Percentiles rank a stretch among this genome's conserved stretches.
Conservation (phyloP, 2,797 vertebrate genomes). For the Chloroceryle amazona region DNA sequence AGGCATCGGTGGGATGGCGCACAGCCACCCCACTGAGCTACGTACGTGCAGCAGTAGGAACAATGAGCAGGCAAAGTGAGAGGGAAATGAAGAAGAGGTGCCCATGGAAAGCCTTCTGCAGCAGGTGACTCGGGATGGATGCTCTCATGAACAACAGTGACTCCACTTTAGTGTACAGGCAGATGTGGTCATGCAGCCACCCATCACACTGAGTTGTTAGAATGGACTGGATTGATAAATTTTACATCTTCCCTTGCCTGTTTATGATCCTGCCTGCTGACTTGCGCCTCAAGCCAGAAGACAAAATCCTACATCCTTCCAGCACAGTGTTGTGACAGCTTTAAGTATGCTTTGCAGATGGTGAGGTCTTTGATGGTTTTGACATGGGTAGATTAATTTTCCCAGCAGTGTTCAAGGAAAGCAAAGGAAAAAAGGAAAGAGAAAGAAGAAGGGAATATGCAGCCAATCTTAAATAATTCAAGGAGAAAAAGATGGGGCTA, state of each 20-base stretch:
- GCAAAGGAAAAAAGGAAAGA: not conserved
- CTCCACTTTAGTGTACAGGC: accelerated
- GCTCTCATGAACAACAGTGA: not conserved
- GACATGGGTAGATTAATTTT: not conserved
- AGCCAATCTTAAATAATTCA: not conserved
- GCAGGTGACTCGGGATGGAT: not conserved
- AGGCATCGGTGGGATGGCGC: not conserved
- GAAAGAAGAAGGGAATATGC: not conserved
- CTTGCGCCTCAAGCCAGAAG: not conserved
- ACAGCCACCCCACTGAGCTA: not conserved
- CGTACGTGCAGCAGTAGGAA: accelerated
- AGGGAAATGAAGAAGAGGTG: not conserved
- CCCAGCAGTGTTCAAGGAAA: not conserved
- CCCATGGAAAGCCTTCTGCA: not conserved
- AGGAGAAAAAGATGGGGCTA: not conserved
- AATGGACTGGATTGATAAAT: not conserved
- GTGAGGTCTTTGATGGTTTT: not conserved
- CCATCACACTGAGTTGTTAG: not conserved
- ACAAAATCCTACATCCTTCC: not conserved
- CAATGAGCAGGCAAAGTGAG: not conserved
- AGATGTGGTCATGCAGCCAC: not conserved
- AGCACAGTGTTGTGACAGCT: not conserved
- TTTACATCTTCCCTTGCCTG: not conserved
- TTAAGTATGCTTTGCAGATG: not conserved
- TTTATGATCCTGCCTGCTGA: not conserved